Conservation (phyloP, 1,140 invertebrate genomes). For the Dendroctonus ponderosae region DNA sequence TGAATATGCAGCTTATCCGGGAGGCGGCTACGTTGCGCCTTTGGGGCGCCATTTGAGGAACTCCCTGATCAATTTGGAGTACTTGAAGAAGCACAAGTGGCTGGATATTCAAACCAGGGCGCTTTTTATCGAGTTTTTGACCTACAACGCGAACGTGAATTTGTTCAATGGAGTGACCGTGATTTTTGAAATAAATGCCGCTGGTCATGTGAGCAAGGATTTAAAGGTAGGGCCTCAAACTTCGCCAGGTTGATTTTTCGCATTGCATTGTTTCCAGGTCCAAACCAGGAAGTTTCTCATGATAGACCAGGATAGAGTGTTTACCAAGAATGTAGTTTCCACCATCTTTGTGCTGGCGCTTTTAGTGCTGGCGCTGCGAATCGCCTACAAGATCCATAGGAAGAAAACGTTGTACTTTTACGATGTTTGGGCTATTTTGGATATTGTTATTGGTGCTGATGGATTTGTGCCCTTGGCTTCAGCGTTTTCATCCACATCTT, state of each 20-base stretch:
- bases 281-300: conserved; percentile 30
- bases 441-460: conserved; percentile 15
- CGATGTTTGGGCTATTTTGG: conserved; percentile 16
- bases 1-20: conserved; percentile 34
- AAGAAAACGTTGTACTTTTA: conserved; percentile 9
- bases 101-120: conserved; percentile 33
- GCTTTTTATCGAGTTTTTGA: conserved; percentile 38
- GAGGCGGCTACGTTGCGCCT: conserved; percentile 37
- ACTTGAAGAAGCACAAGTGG: conserved; percentile 37
- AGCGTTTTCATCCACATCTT: background rate
- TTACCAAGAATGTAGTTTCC: conserved; percentile 1
- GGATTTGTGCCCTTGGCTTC: background rate
- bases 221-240: conserved; percentile 17
- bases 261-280: conserved; percentile 20
- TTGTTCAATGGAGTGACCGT: conserved; percentile 36
- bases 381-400: conserved; percentile 10
- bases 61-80: conserved; percentile 37
- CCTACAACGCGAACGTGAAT: conserved; percentile 38
- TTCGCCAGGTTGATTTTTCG: background rate
- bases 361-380: background rate
- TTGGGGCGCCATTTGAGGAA: conserved; percentile 38
- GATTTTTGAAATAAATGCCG: conserved; percentile 35
- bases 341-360: conserved; percentile 11
- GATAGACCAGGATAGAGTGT: conserved; percentile 7
- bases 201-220: conserved; percentile 28